These are phyloP conservation scores for Morpho helenor DNA, from an alignment of 2,888 invertebrate genomes.

Conservation along the genomic window DNA sequence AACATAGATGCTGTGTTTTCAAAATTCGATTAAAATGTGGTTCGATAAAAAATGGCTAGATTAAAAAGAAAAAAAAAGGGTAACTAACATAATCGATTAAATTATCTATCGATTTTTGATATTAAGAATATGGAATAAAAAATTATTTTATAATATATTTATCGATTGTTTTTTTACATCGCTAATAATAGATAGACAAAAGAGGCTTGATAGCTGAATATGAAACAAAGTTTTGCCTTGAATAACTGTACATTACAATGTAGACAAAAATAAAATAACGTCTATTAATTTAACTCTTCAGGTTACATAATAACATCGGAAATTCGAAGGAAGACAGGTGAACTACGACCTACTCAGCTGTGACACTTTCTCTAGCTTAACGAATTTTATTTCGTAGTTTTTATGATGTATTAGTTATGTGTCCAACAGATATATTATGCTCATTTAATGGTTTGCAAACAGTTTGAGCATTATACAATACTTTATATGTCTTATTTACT, in stretches of 20 bases:
- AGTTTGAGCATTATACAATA: slow-evolving; percentile 1
- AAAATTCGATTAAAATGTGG: too few species aligned
- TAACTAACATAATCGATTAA: too few species aligned
- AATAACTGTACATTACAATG: background rate
- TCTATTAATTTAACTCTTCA: background rate
- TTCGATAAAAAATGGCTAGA: too few species aligned
- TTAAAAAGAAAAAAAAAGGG: too few species aligned
- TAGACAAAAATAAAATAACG: background rate
- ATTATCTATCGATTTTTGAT: too few species aligned
- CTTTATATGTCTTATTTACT: background rate
- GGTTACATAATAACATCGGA: background rate
- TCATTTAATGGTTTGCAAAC: slow-evolving; percentile 5
- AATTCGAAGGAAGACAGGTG: slow-evolving; percentile 5
- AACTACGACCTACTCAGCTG: slow-evolving; percentile 12
- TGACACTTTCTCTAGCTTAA: slow-evolving; percentile 20
- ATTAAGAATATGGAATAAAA: too few species aligned
- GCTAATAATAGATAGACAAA: too few species aligned
- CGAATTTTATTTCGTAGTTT: background rate
- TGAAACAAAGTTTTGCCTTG: background rate
- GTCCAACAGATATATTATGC: slow-evolving; percentile 6
- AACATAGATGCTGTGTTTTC: too few species aligned
- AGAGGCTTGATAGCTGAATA: background rate
- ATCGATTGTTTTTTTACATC: too few species aligned
- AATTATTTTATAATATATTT: too few species aligned
- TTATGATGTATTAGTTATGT: background rate